Evolutionary conservation across 92 coral and sea anemone species (phyloP).

Genomic region (Bergia puertoricense): DNA sequence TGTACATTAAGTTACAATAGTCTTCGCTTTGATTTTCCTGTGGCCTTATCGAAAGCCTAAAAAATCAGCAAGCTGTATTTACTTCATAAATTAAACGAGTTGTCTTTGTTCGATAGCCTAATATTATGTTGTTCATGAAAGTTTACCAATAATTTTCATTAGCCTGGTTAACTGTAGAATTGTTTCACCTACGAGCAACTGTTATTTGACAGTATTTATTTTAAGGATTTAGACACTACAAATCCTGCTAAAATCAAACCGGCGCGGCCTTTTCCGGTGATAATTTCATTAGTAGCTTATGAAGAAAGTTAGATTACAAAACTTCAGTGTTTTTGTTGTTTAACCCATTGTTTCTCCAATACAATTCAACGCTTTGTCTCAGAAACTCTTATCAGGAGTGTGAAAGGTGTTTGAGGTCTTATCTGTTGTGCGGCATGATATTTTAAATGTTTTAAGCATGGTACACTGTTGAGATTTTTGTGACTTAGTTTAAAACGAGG

Average conservation of each 20-base stretch:
- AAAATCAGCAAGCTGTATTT: background rate
- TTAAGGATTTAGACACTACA: background rate
- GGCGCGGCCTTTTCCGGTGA: background rate
- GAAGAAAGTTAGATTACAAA: background rate
- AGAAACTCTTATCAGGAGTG: background rate
- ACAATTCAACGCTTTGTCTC: constrained; percentile 13
- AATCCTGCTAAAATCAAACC: background rate
- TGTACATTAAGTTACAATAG: background rate
- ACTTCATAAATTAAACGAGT: background rate
- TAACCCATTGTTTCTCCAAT: constrained; percentile 1
- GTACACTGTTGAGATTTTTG: constrained; percentile 8
- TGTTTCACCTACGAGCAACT: too few relatives aligned
- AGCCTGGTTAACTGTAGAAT: background rate
- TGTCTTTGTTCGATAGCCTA: constrained; percentile 10
- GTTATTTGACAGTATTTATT: background rate
- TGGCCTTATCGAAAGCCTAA: constrained; percentile 7
- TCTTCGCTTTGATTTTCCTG: background rate
- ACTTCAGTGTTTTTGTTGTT: background rate
- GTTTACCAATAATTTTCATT: background rate
- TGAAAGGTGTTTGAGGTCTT: background rate
- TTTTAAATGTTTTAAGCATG: background rate
- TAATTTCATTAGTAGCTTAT: background rate
- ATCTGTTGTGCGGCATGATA: background rate
- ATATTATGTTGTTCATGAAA: background rate
- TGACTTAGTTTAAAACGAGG: background rate